phyloP scores from a whole-genome alignment of 2,888 invertebrate species.

The Mesochorus sp. region DNA sequence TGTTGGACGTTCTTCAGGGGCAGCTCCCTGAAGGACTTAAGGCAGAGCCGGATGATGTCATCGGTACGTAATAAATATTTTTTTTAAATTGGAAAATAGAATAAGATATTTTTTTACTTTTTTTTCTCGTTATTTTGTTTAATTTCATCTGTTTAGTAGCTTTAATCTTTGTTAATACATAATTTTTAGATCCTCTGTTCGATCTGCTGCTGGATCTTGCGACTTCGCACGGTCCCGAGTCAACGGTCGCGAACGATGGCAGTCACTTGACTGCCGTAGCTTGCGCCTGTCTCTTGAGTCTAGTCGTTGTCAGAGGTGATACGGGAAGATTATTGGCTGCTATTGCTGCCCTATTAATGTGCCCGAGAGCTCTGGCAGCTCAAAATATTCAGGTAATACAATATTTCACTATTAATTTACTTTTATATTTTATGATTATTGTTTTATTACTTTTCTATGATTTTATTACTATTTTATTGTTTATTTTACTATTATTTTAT shows the following conservation, averaged over 20 bases:
- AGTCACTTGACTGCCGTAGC: conserved; percentile 92
- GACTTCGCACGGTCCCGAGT: conserved; percentile 86
- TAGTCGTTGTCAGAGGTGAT: conserved; percentile 96
- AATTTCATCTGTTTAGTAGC: no score
- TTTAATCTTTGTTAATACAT: no score
- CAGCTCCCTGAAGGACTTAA: conserved; percentile 93
- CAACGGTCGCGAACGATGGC: conserved; percentile 85
- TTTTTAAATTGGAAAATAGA: not conserved
- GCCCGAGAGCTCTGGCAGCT: conserved; percentile 88
- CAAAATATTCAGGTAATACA: conserved; percentile 89
- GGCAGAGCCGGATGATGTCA: conserved; percentile 90
- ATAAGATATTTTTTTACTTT: conserved; percentile 29
- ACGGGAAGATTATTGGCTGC: conserved; percentile 95
- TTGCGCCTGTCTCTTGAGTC: conserved; percentile 94
- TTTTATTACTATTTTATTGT: no score
- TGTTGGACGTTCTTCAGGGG: conserved; percentile 95
- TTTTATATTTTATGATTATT: not conserved
- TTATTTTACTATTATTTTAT: no score
- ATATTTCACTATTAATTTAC: not conserved
- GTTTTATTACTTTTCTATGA: not conserved
- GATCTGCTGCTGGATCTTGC: conserved; percentile 92
- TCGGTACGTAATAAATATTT: conserved; percentile 81
- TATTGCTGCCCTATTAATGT: conserved; percentile 93
- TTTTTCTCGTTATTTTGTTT: not conserved
- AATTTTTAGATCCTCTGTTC: conserved; percentile 91